Base-by-base conservation (phyloP, 2,113 vertebrate species). In the Otocyon megalotis region DNA sequence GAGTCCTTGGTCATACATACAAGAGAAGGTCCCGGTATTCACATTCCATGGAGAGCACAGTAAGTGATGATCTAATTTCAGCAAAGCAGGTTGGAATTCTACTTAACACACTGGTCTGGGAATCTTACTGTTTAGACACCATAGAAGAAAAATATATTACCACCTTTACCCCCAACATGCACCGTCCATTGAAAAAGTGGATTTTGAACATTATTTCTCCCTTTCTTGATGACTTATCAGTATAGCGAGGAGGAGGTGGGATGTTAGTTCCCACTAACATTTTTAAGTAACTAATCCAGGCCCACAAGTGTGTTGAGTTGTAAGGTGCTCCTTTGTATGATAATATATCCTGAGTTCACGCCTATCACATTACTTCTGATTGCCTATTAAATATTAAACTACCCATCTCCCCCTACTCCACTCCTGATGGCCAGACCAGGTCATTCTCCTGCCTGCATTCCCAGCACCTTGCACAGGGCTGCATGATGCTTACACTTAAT, bases 161-260 rank as follows among this genome's bases (percentile, higher is more conserved):
- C 11, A 88, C 22, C 11, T 83, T 56, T 72, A 76, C 17, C 50
- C 90, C 17, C 65, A 58, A 79, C 11, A 56, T n/a, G 43, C 71
- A 79, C 8, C 50, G 4, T 65, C 15, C 69, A 77, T 28, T 88
- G 37, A 69, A 48, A 90, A 90, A 84, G 35, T 54, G 16, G 43
- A 92, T 54, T 90, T 30, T 79, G 60, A 53, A 91, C 20, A 91
- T 20, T 35, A 77, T 65, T 15, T 91, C 16, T 54, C n/a, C n/a
- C 48, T 87, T 67, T 88, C 69, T 56, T 62, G n/a, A 97, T 88
- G 62, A 87, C 58, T 88, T 87, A 67, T 60, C n/a, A 77, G 37
- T 26, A 90, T 20, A 77, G 54, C 50, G 82, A 69, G 53, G 48
- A 54, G 26, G 72, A 48, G 67, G 37, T 16, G 86, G 94, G 32